Percentiles rank a stretch among this genome's conserved stretches.
These are phyloP conservation scores for Teleiodes luculella DNA, from an alignment of 2,888 invertebrate species.

Conservation along the genomic window DNA sequence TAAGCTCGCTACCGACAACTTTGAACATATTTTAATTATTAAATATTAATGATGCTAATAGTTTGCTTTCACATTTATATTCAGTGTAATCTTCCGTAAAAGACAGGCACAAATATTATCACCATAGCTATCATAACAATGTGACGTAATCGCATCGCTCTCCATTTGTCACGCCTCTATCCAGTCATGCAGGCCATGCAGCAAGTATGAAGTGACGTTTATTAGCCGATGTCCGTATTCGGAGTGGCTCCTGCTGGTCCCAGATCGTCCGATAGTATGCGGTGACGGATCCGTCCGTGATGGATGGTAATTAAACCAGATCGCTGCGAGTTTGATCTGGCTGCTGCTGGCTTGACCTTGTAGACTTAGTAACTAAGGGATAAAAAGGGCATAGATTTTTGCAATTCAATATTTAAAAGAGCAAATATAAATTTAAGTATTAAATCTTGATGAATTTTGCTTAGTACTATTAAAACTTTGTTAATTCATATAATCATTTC, in stretches of 20 bases:
- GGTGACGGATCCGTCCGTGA: slow-evolving; percentile 15
- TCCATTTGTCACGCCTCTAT: slow-evolving; percentile 9
- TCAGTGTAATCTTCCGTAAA: no score
- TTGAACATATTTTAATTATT: no score
- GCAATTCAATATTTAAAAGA: neutral
- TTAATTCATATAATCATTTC: no score
- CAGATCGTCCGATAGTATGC: slow-evolving; percentile 21
- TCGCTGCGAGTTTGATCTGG: slow-evolving; percentile 8
- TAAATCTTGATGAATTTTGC: no score
- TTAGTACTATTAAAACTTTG: no score
- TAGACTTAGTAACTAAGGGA: neutral
- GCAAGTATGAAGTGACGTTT: slow-evolving; percentile 27
- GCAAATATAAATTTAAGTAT: no score
- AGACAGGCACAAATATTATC: neutral
- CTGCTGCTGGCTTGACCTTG: slow-evolving; percentile 15
- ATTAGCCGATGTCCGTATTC: slow-evolving; percentile 39
- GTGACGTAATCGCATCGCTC: slow-evolving; percentile 4
- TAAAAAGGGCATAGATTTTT: neutral
- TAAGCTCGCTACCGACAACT: no score
- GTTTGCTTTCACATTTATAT: no score
- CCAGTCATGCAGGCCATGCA: neutral
- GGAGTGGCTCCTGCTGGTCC: slow-evolving; percentile 13
- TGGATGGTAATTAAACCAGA: slow-evolving; percentile 29
- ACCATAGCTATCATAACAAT: neutral
- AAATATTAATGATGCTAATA: no score